Evolutionary conservation across 2,888 invertebrate species (phyloP).

Genomic region (Diachrysia chrysitis): DNA sequence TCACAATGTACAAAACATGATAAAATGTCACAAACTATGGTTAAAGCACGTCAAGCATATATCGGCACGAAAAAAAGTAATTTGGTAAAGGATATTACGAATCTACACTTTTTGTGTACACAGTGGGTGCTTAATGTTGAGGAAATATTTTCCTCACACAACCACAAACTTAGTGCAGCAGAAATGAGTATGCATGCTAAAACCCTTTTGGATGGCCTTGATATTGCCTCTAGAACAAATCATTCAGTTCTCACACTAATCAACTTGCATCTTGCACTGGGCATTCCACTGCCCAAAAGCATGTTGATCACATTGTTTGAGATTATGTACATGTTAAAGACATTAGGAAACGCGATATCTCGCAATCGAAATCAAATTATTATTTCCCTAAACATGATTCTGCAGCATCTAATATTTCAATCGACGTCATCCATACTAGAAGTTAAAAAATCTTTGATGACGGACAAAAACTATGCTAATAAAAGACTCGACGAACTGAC

Average conservation of each 20-base stretch:
- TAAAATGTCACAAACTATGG: slow-evolving; percentile 80
- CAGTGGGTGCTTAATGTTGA: slow-evolving; percentile 82
- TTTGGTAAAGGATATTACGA: slow-evolving; percentile 90
- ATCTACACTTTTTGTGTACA: slow-evolving; percentile 72
- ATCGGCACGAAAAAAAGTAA: slow-evolving; percentile 89
- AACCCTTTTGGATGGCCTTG: slow-evolving; percentile 89
- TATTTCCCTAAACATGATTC: slow-evolving; percentile 92
- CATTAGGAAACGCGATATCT: slow-evolving; percentile 92
- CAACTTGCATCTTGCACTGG: slow-evolving; percentile 92
- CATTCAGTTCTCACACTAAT: slow-evolving; percentile 88
- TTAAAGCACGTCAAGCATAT: slow-evolving; percentile 88
- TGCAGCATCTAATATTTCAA: slow-evolving; percentile 94
- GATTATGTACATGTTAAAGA: slow-evolving; percentile 94
- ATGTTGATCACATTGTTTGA: slow-evolving; percentile 93
- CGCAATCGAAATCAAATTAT: slow-evolving; percentile 92
- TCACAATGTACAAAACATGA: slow-evolving; percentile 87
- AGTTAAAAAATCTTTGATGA: slow-evolving; percentile 91
- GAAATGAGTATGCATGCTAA: slow-evolving; percentile 84
- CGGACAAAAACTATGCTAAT: slow-evolving; percentile 91
- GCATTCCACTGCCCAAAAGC: slow-evolving; percentile 93
- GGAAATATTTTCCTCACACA: slow-evolving; percentile 75
- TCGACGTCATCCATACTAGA: slow-evolving; percentile 91
- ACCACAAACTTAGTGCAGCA: slow-evolving; percentile 79
- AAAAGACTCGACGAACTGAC: slow-evolving; percentile 92
- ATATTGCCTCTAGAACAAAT: slow-evolving; percentile 91